Evolutionary conservation across 2,797 vertebrate genomes (phyloP).

Genomic region (Acanthurus leucopareius): DNA sequence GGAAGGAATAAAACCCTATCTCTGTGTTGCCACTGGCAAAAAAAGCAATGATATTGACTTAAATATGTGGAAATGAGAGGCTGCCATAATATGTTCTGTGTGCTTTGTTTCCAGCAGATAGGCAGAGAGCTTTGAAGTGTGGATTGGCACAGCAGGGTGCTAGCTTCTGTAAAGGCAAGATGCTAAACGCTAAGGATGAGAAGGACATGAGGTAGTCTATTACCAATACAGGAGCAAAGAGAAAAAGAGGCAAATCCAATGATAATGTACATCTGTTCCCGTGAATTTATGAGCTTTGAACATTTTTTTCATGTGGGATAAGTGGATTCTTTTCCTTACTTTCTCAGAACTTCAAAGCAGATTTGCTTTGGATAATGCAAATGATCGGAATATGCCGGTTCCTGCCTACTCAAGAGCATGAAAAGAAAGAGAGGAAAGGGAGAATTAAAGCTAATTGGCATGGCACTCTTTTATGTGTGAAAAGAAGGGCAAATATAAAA

Average conservation of each 20-base stretch:
- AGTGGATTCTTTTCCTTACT: conserved; percentile 97
- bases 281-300: conserved; percentile 99
- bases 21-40: conserved; percentile 83
- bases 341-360: conserved; percentile 99
- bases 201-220: conserved; percentile 92
- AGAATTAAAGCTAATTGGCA: conserved; percentile 95
- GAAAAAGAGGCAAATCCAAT: conserved; percentile 93
- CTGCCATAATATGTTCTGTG: conserved; percentile 91
- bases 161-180: conserved; percentile 91
- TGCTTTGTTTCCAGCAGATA: conserved; percentile 96
- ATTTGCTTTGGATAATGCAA: conserved; percentile 98
- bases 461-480: conserved; percentile 93
- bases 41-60: conserved; percentile 91
- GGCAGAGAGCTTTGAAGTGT: conserved; percentile 96
- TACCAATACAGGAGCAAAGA: conserved; percentile 93
- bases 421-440: conserved; percentile 82
- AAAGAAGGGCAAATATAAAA: conserved; percentile 86
- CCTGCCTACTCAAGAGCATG: conserved; percentile 89
- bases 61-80: conserved; percentile 93
- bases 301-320: conserved; percentile 95
- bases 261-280: conserved; percentile 99
- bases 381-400: conserved; percentile 90
- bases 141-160: conserved; percentile 95
- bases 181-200: conserved; percentile 92
- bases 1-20: conserved; percentile 83